Base-by-base conservation (phyloP, 2,113 vertebrate genomes). In the Hymenochirus boettgeri region DNA sequence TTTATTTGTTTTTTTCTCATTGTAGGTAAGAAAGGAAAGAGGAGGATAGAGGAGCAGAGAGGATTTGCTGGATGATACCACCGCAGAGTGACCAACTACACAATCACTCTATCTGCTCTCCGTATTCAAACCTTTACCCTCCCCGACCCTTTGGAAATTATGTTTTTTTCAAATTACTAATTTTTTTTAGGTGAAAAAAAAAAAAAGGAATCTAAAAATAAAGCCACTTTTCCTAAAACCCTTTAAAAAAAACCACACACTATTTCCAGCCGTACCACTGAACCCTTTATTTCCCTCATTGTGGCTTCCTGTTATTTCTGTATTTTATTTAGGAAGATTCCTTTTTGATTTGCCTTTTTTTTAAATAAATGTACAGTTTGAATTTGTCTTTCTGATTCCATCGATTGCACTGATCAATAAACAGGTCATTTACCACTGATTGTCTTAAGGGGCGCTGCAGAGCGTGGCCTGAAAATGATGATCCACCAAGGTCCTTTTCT, bases 21-120 rank as follows among this genome's bases (percentile, higher is more conserved):
- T 69, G 57, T 65, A 39, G 54, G 61, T 85, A 92, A 89, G 75
- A 93, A 91, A 73, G 86, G 87, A 90, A 88, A 55, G 89, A 86
- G 48, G 92, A 91, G 74, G 88, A 91, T 90, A 86, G 69, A 66
- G 4, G 0, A 42, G 42, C 67, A 62, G 61, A 27, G 31, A 42
- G 0, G 56, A 17, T 66, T n/a, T 52, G 7, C 0, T 23, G 11
- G 33, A 57, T 15, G 19, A 31, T 50, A 13, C 31, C n/a, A 12
- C 24, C 21, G 63, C 42, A 45, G 24, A 18, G 26, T 26, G 29
- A n/a, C n/a, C n/a, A n/a, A n/a, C n/a, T n/a, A n/a, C 56, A 35
- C 37, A 21, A 50, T 52, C 58, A 60, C 27, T 29, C 65, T 61
- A 10, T 39, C 60, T 31, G 61, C 64, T 60, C 47, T 15, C 26